Evolutionary conservation across 2,888 invertebrate genomes (phyloP), one percentile per base, ranked within the genome.

Genomic region (Malacosoma neustria): DNA sequence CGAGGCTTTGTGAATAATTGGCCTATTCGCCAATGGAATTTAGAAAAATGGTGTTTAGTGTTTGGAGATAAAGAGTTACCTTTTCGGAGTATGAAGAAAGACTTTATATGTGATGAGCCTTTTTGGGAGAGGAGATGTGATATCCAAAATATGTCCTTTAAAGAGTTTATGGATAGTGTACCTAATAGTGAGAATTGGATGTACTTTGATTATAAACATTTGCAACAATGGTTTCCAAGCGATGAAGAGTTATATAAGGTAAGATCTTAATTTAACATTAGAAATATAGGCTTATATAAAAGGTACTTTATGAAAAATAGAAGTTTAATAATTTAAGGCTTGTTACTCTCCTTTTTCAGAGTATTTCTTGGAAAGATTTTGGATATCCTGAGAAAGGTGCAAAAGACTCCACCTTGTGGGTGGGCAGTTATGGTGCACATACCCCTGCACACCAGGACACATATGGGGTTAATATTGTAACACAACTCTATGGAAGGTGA

Each of bases 401-500:
- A 2, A 60, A 84, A 7, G 91, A 95, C 42, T 91, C 92, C 34
- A 95, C 95, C 2, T 76, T 97, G 37, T 98, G 98, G 98, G 89
- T 97, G 49, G 96, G 97, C 15, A 93, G 91, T 42, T 81, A 87
- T 55, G 94, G 94, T 2, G 93, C 97, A 2, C 95, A 97, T 65
- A 98, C 98, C 0, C 95, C 97, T 1, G 95, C 96, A 43, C 99
- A 99, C 72, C 91, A 92, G 63, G 98, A 99, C 68, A 93, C 96
- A 0, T 99, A 98, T 74, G 98, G 98, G 0, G 93, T 91, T 53
- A 99, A 99, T 79, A 88, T 98, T 56, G 92, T 98, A 6, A 92
- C 93, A 35, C 98, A 99, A 80, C 77, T 96, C 35, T 88, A 89
- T 79, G 98, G 98, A 61, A 92, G 89, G 96, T 96, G 46, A 59